phyloP scores from a whole-genome alignment of 2,113 vertebrate species.

The Orcinus orca region DNA sequence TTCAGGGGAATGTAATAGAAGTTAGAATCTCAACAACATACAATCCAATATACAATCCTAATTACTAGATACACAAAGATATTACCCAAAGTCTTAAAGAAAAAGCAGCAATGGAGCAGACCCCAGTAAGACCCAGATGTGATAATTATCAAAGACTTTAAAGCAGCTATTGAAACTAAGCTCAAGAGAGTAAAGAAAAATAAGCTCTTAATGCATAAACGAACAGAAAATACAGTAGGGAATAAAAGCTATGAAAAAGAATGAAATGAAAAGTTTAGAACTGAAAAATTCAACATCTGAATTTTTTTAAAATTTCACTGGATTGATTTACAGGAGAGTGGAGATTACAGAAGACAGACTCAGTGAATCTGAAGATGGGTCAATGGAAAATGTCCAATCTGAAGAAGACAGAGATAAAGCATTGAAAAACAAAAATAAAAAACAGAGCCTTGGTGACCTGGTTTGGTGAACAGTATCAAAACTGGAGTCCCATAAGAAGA shows the following conservation, averaged over 20 bases:
- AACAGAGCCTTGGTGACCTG: background rate
- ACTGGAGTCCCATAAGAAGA: background rate
- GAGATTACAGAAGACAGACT: background rate
- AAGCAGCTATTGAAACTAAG: background rate
- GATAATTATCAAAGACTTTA: background rate
- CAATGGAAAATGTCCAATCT: background rate
- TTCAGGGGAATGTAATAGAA: background rate
- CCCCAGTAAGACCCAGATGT: background rate
- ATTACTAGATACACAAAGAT: background rate
- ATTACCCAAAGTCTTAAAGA: background rate
- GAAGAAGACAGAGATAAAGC: background rate
- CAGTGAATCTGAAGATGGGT: background rate
- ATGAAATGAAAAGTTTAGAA: background rate
- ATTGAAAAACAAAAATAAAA: background rate
- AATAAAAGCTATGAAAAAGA: background rate
- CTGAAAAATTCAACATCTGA: background rate
- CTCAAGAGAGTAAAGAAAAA: background rate
- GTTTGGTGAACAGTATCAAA: background rate
- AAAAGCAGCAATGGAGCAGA: background rate
- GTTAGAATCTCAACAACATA: background rate
- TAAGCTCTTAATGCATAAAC: background rate
- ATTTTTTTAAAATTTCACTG: background rate
- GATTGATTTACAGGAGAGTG: background rate
- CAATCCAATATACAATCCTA: background rate
- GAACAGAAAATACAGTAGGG: background rate